These are phyloP conservation scores for Amblyjoppa fuscipennis DNA, from an alignment of 2,888 invertebrate genomes.

Conservation along the genomic window DNA sequence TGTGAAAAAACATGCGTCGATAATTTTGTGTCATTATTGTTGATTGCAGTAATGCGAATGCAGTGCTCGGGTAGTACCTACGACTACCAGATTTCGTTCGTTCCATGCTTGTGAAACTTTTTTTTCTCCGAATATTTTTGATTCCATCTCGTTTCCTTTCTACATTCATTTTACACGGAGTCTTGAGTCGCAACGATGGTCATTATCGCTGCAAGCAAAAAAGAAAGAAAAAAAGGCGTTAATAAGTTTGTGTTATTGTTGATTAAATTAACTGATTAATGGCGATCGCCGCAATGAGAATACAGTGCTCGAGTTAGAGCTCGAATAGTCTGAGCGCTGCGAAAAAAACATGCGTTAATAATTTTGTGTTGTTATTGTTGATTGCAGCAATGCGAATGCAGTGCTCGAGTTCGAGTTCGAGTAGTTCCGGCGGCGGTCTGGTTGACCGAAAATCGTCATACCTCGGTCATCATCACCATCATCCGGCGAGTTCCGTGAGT, in stretches of 20 bases:
- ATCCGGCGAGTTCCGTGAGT: constrained; percentile 74
- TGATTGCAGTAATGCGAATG: no score
- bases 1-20: neutral
- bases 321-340: no score
- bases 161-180: neutral
- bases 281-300: neutral
- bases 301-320: neutral
- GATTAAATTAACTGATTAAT: neutral
- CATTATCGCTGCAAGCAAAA: no score
- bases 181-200: neutral
- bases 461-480: constrained; percentile 76
- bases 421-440: constrained; percentile 79
- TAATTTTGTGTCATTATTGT: no score
- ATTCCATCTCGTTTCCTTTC: neutral
- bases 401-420: constrained; percentile 79
- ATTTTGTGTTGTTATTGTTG: constrained; percentile 32
- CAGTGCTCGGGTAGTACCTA: constrained; percentile 70
- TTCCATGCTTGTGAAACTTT: constrained; percentile 34
- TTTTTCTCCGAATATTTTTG: constrained; percentile 8
- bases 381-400: constrained; percentile 81
- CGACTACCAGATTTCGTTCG: constrained; percentile 70
- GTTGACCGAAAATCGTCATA: constrained; percentile 81
- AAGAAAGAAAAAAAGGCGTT: neutral
- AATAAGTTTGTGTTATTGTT: neutral
- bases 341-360: neutral